Percentiles rank a stretch among this genome's conserved stretches.
phyloP scores from a whole-genome alignment of 1,140 invertebrate species.

The Scylla paramamosain region DNA sequence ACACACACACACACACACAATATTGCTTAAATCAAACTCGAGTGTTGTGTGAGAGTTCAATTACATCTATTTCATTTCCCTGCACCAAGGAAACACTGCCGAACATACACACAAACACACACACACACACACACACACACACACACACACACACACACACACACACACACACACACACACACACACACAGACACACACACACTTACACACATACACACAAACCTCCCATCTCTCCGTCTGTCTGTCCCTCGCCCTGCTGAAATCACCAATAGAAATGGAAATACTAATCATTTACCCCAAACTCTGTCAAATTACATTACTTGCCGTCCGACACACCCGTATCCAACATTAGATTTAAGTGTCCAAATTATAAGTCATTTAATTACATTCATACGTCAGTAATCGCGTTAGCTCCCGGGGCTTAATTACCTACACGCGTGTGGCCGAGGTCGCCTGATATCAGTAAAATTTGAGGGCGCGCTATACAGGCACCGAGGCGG shows the following conservation, averaged over 20 bases:
- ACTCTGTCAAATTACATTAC: conserved; percentile 15
- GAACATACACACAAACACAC: too few relatives aligned
- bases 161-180: too few relatives aligned
- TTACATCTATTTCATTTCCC: background rate
- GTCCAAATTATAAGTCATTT: conserved; percentile 13
- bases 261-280: background rate
- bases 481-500: background rate
- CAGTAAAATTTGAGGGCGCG: background rate
- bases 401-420: background rate
- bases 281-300: background rate
- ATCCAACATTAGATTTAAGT: background rate
- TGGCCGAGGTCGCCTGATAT: background rate
- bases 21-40: background rate
- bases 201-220: too few relatives aligned
- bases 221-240: too few relatives aligned
- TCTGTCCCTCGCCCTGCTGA: background rate
- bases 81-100: background rate
- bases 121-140: too few relatives aligned
- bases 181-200: too few relatives aligned
- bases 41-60: background rate
- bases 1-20: background rate
- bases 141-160: too few relatives aligned
- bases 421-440: background rate
- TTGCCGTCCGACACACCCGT: conserved; percentile 8
- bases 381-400: conserved; percentile 15